Evolutionary conservation across 1,140 invertebrate genomes (phyloP).

Genomic region (Lineus longissimus): DNA sequence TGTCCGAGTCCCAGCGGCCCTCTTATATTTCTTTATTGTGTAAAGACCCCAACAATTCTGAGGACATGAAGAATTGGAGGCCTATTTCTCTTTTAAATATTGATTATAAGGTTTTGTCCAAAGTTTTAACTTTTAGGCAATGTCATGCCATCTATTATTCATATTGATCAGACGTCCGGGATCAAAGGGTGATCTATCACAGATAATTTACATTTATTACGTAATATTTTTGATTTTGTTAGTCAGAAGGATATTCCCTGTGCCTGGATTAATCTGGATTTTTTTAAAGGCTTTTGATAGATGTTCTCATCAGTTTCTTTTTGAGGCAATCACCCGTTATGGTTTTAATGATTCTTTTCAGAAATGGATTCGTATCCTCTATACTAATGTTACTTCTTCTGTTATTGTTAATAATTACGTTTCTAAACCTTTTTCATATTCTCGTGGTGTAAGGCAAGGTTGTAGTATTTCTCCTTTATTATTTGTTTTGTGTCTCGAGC

Average conservation of each 20-base stretch:
- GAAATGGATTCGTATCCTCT: conserved; percentile 1
- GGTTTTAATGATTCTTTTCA: neutral
- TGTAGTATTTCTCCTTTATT: conserved; percentile 11
- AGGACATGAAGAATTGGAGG: conserved; percentile 21
- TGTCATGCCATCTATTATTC: conserved; percentile 17
- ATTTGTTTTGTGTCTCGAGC: conserved; percentile 4
- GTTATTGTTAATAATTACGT: neutral
- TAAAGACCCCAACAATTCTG: conserved; percentile 21
- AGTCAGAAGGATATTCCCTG: conserved; percentile 19
- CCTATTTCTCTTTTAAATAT: conserved; percentile 29
- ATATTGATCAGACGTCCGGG: conserved; percentile 26
- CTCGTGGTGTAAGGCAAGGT: neutral
- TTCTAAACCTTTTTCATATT: neutral
- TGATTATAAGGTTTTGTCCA: conserved; percentile 29
- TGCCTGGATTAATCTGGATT: conserved; percentile 16
- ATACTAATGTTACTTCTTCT: neutral
- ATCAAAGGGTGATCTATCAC: conserved; percentile 23
- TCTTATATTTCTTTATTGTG: conserved; percentile 25
- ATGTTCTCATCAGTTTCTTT: neutral
- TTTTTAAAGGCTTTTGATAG: neutral
- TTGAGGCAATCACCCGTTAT: neutral
- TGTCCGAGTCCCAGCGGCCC: conserved; percentile 20
- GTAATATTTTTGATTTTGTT: conserved; percentile 27
- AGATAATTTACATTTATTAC: conserved; percentile 28
- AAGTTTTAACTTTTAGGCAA: conserved; percentile 18